phyloP scores from a whole-genome alignment of 2,888 invertebrate species.

The Helicoverpa assulta region DNA sequence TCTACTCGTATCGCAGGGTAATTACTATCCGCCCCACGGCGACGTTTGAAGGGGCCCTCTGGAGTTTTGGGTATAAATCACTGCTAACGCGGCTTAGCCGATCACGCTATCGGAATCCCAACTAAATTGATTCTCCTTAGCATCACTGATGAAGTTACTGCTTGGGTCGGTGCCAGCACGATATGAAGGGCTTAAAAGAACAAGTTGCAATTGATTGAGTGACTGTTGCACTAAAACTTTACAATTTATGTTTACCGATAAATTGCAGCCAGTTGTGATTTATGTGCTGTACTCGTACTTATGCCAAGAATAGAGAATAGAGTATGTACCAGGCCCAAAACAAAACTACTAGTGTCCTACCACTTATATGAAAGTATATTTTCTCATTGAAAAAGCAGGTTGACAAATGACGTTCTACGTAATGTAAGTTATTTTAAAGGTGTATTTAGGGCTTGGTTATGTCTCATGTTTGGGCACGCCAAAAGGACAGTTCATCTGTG shows the following conservation, averaged over 20 bases:
- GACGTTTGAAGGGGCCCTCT: conserved; percentile 69
- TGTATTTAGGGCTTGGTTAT: conserved; percentile 37
- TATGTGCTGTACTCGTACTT: neutral
- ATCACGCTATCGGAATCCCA: conserved; percentile 69
- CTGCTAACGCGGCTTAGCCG: conserved; percentile 73
- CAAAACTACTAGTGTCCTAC: neutral
- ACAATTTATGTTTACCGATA: neutral
- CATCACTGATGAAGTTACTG: conserved; percentile 47
- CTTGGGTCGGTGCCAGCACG: conserved; percentile 24
- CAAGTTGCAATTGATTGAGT: conserved; percentile 3
- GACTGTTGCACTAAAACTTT: neutral
- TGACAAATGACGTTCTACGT: conserved; percentile 18
- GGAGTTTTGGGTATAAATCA: conserved; percentile 79
- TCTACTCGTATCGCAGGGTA: conserved; percentile 71
- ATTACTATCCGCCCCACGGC: conserved; percentile 79
- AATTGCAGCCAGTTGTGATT: too few relatives aligned
- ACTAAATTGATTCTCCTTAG: conserved; percentile 59
- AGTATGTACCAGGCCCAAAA: neutral
- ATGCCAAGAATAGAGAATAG: too few relatives aligned
- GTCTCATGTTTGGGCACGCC: conserved; percentile 59
- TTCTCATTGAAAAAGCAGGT: neutral
- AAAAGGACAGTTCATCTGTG: conserved; percentile 77
- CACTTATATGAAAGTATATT: conserved; percentile 4
- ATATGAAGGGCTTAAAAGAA: neutral
- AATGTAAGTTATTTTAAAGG: conserved; percentile 22